phyloP scores from a whole-genome alignment of 1,140 invertebrate species.

The Nylanderia fulva region DNA sequence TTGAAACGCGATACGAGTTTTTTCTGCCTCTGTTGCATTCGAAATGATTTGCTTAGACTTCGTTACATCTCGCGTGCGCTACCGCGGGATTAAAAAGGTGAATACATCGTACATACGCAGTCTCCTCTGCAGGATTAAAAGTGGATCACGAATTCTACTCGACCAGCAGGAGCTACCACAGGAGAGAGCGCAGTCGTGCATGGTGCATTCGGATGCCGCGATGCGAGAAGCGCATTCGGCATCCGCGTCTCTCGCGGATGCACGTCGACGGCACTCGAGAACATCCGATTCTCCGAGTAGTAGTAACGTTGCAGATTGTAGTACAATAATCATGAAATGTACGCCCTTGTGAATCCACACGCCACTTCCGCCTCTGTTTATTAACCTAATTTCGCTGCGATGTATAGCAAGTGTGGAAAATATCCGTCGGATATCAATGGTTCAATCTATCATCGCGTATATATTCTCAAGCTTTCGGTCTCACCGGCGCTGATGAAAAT shows the following conservation, averaged over 20 bases:
- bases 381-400: constrained; percentile 54
- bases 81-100: constrained; percentile 5
- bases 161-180: neutral
- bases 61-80: neutral
- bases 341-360: neutral
- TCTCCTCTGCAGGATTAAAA: constrained; percentile 40
- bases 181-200: constrained; percentile 3
- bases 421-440: neutral
- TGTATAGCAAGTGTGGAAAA: constrained; percentile 11
- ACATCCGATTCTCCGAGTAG: neutral
- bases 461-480: constrained; percentile 11
- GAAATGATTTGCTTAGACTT: constrained; percentile 18
- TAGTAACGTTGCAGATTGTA: neutral
- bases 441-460: neutral
- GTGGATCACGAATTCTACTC: neutral
- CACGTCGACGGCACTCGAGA: neutral
- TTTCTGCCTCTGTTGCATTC: constrained; percentile 6
- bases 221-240: constrained; percentile 40
- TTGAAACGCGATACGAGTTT: constrained; percentile 16
- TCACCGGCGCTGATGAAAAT: neutral
- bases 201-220: constrained; percentile 14
- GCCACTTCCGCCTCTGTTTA: constrained; percentile 36
- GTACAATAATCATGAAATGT: constrained; percentile 58
- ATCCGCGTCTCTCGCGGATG: constrained; percentile 13
- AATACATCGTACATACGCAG: constrained; percentile 1